Evolutionary conservation across 2,888 invertebrate species (phyloP).

Genomic region (Hemithea aestivaria): DNA sequence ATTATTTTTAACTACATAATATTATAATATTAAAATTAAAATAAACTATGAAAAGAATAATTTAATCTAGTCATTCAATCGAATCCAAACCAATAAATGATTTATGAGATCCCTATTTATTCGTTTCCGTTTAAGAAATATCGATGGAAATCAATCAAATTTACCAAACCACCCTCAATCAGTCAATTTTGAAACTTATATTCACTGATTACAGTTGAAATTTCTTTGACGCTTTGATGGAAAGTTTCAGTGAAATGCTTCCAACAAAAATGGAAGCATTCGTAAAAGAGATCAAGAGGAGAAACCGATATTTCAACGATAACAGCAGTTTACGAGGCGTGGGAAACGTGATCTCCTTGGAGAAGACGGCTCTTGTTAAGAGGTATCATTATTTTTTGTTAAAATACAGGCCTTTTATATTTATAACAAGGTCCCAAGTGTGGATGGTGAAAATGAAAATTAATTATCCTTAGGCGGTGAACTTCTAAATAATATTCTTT

Average conservation of each 20-base stretch:
- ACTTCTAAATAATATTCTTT: too few species aligned
- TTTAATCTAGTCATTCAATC: too few species aligned
- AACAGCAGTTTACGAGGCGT: conserved; percentile 57
- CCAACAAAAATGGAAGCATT: conserved; percentile 19
- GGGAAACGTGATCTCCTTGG: conserved; percentile 49
- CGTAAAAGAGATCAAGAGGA: conserved; percentile 33
- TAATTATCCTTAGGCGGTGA: too few species aligned
- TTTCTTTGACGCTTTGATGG: conserved; percentile 2
- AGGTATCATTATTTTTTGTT: conserved; percentile 41
- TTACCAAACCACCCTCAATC: background rate
- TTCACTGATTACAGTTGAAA: background rate
- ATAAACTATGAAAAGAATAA: too few species aligned
- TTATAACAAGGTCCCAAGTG: too few species aligned
- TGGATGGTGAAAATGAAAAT: too few species aligned
- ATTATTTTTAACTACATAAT: too few species aligned
- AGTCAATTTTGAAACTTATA: background rate
- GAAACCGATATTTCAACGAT: conserved; percentile 54
- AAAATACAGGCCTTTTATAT: too few species aligned
- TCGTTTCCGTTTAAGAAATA: conserved; percentile 6
- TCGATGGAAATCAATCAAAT: background rate
- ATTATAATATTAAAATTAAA: too few species aligned
- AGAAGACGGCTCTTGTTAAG: conserved; percentile 40
- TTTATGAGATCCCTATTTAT: conserved; percentile 4
- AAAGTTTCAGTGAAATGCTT: conserved; percentile 2
- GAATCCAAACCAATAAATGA: conserved; percentile 4